These are phyloP conservation scores for Coryphaenoides rupestris DNA, from an alignment of 2,113 vertebrate species.

Conservation along the genomic window DNA sequence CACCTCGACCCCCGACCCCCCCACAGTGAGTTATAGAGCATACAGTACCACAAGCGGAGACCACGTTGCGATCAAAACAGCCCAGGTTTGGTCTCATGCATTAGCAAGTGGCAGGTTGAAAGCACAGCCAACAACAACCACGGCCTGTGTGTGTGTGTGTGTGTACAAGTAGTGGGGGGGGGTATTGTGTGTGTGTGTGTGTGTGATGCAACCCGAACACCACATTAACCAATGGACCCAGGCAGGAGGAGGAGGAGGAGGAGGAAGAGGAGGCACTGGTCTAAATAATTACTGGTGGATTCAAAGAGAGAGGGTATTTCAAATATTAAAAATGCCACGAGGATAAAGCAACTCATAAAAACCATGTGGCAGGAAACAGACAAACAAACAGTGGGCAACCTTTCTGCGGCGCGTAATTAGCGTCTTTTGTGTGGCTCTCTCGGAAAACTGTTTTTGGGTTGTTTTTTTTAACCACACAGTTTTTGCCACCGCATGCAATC, in stretches of 20 bases:
- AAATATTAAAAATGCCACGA: neutral
- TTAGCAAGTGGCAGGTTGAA: slow-evolving; percentile 1
- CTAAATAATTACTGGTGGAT: neutral
- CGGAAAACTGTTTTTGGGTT: too few relatives aligned
- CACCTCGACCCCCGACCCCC: too few relatives aligned
- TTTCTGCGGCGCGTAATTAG: too few relatives aligned
- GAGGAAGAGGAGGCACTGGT: neutral
- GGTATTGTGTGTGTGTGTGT: neutral
- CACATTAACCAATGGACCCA: neutral
- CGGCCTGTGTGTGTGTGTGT: neutral
- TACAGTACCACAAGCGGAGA: neutral
- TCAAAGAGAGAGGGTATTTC: neutral
- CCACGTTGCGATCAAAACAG: slow-evolving; percentile 21
- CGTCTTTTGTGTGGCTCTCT: too few relatives aligned
- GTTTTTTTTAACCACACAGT: too few relatives aligned
- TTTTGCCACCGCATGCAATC: too few relatives aligned
- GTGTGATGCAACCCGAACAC: neutral
- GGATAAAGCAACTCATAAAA: neutral
- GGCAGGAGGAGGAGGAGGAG: too few relatives aligned
- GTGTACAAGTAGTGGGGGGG: neutral
- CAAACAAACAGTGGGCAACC: too few relatives aligned
- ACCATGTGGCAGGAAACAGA: neutral
- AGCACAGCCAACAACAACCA: too few relatives aligned
- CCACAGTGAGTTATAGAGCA: neutral
- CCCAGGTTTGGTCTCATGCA: slow-evolving; percentile 18